These are phyloP conservation scores for Marisa cornuarietis DNA, from an alignment of 1,140 invertebrate genomes.

Conservation along the genomic window DNA sequence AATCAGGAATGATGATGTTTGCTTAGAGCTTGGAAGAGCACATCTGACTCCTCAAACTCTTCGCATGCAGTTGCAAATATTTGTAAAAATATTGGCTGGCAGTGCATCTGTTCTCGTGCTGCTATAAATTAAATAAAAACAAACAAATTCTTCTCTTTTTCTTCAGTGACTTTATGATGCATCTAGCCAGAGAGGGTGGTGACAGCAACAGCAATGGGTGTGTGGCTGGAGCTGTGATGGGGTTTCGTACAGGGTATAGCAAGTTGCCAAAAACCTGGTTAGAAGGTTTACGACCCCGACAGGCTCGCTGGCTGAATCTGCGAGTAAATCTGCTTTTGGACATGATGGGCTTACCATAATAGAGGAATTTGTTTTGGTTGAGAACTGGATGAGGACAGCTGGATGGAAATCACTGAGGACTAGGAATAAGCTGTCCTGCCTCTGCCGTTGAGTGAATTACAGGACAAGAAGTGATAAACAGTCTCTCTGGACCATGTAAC, in stretches of 20 bases:
- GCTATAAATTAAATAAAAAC: background rate
- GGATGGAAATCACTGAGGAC: too few relatives aligned
- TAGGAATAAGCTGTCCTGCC: too few relatives aligned
- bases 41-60: too few relatives aligned
- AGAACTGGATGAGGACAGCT: too few relatives aligned
- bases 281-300: constrained; percentile 48
- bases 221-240: constrained; percentile 62
- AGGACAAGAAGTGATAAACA: too few relatives aligned
- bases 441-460: too few relatives aligned
- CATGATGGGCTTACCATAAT: constrained; percentile 64
- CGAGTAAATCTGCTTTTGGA: constrained; percentile 64
- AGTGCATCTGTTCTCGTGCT: background rate
- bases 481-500: too few relatives aligned
- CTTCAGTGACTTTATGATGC: constrained; percentile 53
- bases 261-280: constrained; percentile 58
- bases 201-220: constrained; percentile 63
- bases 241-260: constrained; percentile 57
- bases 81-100: background rate
- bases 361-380: too few relatives aligned
- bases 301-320: constrained; percentile 58
- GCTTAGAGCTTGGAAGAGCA: too few relatives aligned
- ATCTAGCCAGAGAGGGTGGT: constrained; percentile 59
- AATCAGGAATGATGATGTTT: too few relatives aligned
- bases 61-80: background rate
- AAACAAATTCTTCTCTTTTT: constrained; percentile 12